Percentiles rank a stretch among this genome's conserved stretches.
Evolutionary conservation across 2,113 vertebrate species (phyloP).

Genomic region (Percopsis transmontana): DNA sequence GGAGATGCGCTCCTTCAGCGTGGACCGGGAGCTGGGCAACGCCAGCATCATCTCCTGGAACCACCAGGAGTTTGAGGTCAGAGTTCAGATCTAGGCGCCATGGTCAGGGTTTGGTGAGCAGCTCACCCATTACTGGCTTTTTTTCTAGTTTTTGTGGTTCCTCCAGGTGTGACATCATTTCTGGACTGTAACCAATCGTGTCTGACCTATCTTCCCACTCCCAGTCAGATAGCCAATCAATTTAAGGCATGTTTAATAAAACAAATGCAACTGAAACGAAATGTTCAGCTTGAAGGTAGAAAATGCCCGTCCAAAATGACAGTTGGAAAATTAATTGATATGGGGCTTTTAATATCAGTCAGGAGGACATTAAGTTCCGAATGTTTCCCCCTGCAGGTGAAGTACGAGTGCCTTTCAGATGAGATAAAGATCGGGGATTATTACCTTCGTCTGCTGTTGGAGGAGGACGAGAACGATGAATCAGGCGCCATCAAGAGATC

Average conservation of each 20-base stretch:
- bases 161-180: too few relatives aligned
- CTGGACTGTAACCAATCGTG: too few relatives aligned
- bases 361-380: too few relatives aligned
- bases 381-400: slow-evolving; percentile 81
- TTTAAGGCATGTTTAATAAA: background rate
- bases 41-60: slow-evolving; percentile 96
- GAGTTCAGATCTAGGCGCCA: background rate
- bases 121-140: background rate
- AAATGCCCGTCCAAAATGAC: background rate
- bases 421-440: slow-evolving; percentile 99
- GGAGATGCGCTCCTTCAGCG: slow-evolving; percentile 93
- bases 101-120: too few relatives aligned
- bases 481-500: slow-evolving; percentile 95
- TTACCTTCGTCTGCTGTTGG: slow-evolving; percentile 92
- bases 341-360: background rate
- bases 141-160: too few relatives aligned
- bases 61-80: slow-evolving; percentile 98
- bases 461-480: slow-evolving; percentile 95
- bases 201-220: too few relatives aligned
- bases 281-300: too few relatives aligned
- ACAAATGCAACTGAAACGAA: background rate
- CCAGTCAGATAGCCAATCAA: too few relatives aligned
- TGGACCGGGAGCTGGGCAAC: slow-evolving; percentile 94
- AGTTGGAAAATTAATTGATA: background rate
- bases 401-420: slow-evolving; percentile 96